Evolutionary conservation across 1,140 invertebrate species (phyloP), one percentile per base, ranked within the genome.

Genomic region (Neocloeon triangulifer): DNA sequence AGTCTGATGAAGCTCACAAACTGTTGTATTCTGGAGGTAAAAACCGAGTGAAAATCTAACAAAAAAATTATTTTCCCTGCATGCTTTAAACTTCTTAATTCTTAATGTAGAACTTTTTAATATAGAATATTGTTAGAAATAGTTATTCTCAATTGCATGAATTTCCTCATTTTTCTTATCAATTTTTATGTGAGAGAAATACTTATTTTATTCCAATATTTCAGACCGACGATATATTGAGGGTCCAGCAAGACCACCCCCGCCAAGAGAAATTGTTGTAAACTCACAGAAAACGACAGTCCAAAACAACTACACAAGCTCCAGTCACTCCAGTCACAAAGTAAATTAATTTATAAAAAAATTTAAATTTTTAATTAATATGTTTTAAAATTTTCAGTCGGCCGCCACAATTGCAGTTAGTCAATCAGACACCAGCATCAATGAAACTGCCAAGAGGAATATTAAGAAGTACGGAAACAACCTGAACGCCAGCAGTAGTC

Each of bases 11-110:
- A 47, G 78, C 75, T 37, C 71, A 82, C 59, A 78, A 79, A 56
- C 69, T 82, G 51, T 63, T 85, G 46, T 69, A 82, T 60, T 84
- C 80, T 47, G 77, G 77, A 61, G 68, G 68, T 71, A 65, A 48
- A 39, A n/a, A 14, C 12, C 25, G 19, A 25, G 14, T 17, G 23
- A 7, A 18, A 19, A 30, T 4, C 33, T n/a, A n/a, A n/a, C n/a
- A n/a, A n/a, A n/a, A n/a, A n/a, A n/a, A n/a, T n/a, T n/a, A n/a
- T n/a, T n/a, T n/a, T n/a, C n/a, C n/a, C n/a, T n/a, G n/a, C n/a
- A n/a, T n/a, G n/a, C n/a, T n/a, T n/a, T n/a, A n/a, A n/a, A n/a
- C n/a, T n/a, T n/a, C n/a, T n/a, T n/a, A n/a, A n/a, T n/a, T n/a
- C n/a, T n/a, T n/a, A n/a, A n/a, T n/a, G n/a, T n/a, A n/a, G n/a